Base-by-base conservation (phyloP, 2,888 invertebrate genomes). In the Leptogaster cylindrica region DNA sequence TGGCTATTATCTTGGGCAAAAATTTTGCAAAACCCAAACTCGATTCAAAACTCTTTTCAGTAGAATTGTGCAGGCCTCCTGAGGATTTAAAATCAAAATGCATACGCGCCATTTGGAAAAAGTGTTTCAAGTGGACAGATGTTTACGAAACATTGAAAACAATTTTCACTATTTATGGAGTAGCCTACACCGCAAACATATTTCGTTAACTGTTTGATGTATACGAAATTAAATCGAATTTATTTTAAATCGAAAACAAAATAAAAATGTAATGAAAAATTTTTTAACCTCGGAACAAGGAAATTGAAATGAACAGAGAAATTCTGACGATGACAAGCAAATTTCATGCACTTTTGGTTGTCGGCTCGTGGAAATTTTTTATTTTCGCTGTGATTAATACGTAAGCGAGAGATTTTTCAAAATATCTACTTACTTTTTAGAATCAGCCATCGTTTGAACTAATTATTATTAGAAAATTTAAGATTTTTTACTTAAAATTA, bases 381-480 rank as follows among this genome's bases (percentile, higher is more conserved):
- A 64, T 55, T 27, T 50, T 23, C 25, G 12, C n/a, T 12, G 23
- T 7, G 12, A 41, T 7, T 58, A 39, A 12, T 4, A 39, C 16
- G 16, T 44, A 2, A 10, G 14, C 1, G 16, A 28, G n/a, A 31
- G 10, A 39, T 25, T 64, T 39, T 10, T 8, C 44, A 36, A 46
- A 20, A n/a, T 8, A 2, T 27, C 66, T 70, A 79, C 80, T 79
- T 75, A 80, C 80, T 79, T 78, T 70, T 80, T 80, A 23, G 81
- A 76, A 72, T 80, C 80, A 71, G 79, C 79, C 80, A 80, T 80
- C 51, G 63, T 74, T 28, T 18, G 18, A 46, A 70, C 67, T 71
- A 58, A 41, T 20, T 39, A 23, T 16, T 28, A 25, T 25, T 23
- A 12, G 39, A 39, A 41, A 58, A 58, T 58, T 41, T 23, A 58